phyloP scores from a whole-genome alignment of 2,113 vertebrate genomes.

The Myodes glareolus region DNA sequence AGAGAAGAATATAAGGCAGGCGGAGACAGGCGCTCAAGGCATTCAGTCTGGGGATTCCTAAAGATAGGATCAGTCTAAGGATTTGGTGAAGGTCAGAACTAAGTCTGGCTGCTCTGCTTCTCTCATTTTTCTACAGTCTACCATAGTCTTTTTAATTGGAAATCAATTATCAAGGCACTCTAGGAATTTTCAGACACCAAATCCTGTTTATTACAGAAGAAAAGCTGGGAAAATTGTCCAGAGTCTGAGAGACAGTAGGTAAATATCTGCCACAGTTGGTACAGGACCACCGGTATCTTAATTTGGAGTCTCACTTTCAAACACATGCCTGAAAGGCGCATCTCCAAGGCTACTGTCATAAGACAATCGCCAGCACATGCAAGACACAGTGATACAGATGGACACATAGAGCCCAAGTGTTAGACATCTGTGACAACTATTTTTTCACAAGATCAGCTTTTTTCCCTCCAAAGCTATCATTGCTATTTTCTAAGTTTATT shows the following conservation, averaged over 20 bases:
- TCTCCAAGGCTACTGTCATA: neutral
- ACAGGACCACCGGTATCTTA: neutral
- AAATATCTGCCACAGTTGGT: neutral
- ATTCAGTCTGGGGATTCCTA: too few species aligned
- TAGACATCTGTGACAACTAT: neutral
- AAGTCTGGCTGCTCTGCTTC: too few species aligned
- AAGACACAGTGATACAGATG: neutral
- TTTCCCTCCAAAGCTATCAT: neutral
- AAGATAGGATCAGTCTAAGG: too few species aligned
- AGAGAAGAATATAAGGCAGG: too few species aligned
- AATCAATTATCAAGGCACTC: neutral
- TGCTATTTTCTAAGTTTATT: slow-evolving; percentile 61
- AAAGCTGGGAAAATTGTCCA: neutral
- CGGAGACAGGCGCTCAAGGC: too few species aligned
- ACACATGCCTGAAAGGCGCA: neutral
- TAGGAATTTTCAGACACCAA: neutral
- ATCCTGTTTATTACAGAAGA: neutral
- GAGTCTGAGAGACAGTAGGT: neutral
- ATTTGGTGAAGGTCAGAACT: too few species aligned
- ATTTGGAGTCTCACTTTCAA: neutral
- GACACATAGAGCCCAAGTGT: neutral
- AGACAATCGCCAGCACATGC: neutral
- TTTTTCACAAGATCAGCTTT: slow-evolving; percentile 35
- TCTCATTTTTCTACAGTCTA: neutral
- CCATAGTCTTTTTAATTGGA: neutral